A percentile compares a stretch with the other conserved stretches of the same genome.
These are phyloP conservation scores for Thecocarcelia acutangulata DNA, from an alignment of 2,888 invertebrate genomes.

Conservation along the genomic window DNA sequence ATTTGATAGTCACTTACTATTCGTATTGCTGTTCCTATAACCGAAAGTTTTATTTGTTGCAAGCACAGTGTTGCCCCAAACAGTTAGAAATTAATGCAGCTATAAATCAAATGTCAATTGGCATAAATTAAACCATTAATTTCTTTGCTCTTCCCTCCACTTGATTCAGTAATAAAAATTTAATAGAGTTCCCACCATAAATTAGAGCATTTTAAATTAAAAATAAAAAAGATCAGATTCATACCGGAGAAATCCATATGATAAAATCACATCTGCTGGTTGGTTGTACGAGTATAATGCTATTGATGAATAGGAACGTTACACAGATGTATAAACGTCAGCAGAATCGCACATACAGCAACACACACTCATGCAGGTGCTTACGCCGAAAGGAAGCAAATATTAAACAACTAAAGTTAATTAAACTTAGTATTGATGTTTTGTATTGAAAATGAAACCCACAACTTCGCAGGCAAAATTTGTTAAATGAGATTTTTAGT, in stretches of 20 bases:
- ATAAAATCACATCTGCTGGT: conserved; percentile 28
- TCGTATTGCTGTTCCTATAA: too few relatives aligned
- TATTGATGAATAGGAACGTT: not conserved
- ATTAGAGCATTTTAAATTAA: conserved; percentile 26
- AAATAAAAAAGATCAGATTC: conserved; percentile 7
- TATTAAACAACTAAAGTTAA: conserved; percentile 65
- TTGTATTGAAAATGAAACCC: conserved; percentile 45
- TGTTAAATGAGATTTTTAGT: conserved; percentile 1
- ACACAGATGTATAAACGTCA: not conserved
- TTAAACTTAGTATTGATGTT: conserved; percentile 60
- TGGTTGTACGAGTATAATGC: not conserved
- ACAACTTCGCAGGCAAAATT: conserved; percentile 23
- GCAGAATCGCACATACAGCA: not conserved
- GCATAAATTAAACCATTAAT: conserved; percentile 23
- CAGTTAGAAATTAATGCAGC: conserved; percentile 11
- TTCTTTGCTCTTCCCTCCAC: conserved; percentile 1
- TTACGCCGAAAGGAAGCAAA: conserved; percentile 56
- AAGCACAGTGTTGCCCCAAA: too few relatives aligned
- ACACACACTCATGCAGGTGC: not conserved
- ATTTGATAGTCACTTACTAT: too few relatives aligned
- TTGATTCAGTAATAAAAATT: conserved; percentile 30
- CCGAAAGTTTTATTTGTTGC: too few relatives aligned
- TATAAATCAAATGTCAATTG: conserved; percentile 40
- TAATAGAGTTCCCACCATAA: conserved; percentile 45
- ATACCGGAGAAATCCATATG: not conserved